Evolutionary conservation across 2,888 invertebrate species (phyloP).

Genomic region (Machimus atricapillus): DNA sequence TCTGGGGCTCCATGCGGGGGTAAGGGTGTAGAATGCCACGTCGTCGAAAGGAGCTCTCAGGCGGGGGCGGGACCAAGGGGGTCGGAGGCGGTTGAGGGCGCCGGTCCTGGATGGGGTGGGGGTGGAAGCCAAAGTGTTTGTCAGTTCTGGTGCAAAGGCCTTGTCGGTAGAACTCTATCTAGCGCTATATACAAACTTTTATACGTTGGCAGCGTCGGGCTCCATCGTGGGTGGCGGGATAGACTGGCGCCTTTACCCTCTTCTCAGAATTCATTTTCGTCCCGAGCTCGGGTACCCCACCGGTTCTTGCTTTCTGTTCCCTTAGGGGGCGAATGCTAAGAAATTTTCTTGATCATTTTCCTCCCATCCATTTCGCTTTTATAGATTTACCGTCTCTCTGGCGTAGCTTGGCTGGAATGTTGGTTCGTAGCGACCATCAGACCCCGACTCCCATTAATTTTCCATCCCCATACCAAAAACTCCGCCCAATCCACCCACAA

Average conservation of each 20-base stretch:
- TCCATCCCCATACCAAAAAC: not conserved
- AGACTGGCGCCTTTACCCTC: constrained; percentile 42
- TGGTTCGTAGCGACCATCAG: constrained; percentile 41
- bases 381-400: constrained; percentile 42
- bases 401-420: constrained; percentile 37
- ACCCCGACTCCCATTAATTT: constrained; percentile 41
- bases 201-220: not conserved
- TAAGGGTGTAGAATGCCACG: constrained; percentile 26
- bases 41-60: not conserved
- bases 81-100: too few species aligned
- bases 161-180: not conserved
- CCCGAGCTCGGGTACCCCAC: constrained; percentile 16
- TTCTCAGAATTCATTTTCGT: constrained; percentile 40
- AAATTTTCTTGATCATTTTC: constrained; percentile 44
- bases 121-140: constrained; percentile 39
- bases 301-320: constrained; percentile 40
- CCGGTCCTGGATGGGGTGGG: not conserved
- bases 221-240: constrained; percentile 38
- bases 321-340: constrained; percentile 36
- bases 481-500: not conserved
- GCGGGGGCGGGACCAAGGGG: not conserved
- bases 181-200: not conserved
- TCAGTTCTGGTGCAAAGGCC: constrained; percentile 41
- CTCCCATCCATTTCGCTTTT: constrained; percentile 42
- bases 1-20: constrained; percentile 27